phyloP scores from a whole-genome alignment of 2,797 vertebrate genomes.

The Gobionotothen gibberifrons region DNA sequence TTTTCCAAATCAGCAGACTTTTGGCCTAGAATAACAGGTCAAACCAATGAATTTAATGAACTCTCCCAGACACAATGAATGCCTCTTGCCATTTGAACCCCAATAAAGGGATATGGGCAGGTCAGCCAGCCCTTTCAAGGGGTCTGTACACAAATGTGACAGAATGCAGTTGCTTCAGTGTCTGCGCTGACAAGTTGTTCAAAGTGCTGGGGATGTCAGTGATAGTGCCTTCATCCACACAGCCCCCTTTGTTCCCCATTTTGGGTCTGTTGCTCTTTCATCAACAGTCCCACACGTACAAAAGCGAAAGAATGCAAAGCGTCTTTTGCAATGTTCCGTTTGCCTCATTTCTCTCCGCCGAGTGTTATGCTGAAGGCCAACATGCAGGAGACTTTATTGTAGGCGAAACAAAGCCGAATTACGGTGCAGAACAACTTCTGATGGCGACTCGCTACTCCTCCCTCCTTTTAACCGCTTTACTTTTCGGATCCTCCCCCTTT shows the following conservation, averaged over 20 bases:
- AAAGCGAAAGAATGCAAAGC: conserved; percentile 91
- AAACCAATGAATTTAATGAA: conserved; percentile 99
- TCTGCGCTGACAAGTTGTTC: conserved; percentile 97
- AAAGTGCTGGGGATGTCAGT: conserved; percentile 95
- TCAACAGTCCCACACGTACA: conserved; percentile 89
- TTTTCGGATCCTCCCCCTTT: conserved; percentile 65
- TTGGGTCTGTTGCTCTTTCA: conserved; percentile 88
- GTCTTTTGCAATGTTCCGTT: conserved; percentile 82
- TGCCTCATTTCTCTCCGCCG: conserved; percentile 73
- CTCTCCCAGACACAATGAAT: conserved; percentile 92
- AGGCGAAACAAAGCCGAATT: conserved; percentile 69
- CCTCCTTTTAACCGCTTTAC: conserved; percentile 67
- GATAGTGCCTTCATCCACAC: conserved; percentile 93
- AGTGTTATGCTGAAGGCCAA: conserved; percentile 56
- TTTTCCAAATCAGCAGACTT: conserved; percentile 98
- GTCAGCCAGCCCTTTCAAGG: conserved; percentile 98
- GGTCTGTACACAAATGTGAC: conserved; percentile 99
- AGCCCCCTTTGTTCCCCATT: conserved; percentile 87
- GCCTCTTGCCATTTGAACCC: conserved; percentile 98
- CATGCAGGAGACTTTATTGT: conserved; percentile 72
- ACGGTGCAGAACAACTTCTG: conserved; percentile 65
- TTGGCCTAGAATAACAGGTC: conserved; percentile 97
- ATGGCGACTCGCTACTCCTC: conserved; percentile 64
- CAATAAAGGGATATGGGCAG: conserved; percentile 97
- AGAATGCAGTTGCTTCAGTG: conserved; percentile 92